Conservation (phyloP, 2,113 vertebrate genomes). For the Telmatochromis brichardi region DNA sequence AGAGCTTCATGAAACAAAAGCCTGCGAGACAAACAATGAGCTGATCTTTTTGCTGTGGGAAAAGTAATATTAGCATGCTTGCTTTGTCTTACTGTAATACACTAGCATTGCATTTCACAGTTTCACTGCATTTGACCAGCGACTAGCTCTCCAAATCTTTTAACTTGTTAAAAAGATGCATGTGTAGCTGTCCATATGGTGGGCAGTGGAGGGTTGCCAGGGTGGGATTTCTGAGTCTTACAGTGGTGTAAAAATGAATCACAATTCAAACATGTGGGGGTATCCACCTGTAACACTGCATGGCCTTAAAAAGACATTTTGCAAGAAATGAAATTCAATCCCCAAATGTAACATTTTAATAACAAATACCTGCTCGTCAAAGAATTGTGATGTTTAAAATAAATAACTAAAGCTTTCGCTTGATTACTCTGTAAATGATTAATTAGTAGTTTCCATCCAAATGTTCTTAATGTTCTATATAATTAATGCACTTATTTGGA, state of each 20-base stretch:
- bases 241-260: not conserved
- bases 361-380: not conserved
- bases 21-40: not conserved
- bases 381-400: not conserved
- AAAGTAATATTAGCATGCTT: not conserved
- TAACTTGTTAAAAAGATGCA: not conserved
- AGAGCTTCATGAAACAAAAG: not conserved
- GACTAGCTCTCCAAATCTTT: not conserved
- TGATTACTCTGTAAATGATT: not conserved
- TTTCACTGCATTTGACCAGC: not conserved
- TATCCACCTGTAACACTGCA: not conserved
- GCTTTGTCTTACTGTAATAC: not conserved
- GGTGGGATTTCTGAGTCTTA: not conserved
- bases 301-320: not conserved
- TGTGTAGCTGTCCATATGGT: not conserved
- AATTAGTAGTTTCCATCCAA: not conserved
- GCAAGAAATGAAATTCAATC: not conserved
- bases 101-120: not conserved
- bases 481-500: not conserved
- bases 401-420: not conserved
- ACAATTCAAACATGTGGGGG: not conserved
- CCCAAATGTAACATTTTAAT: not conserved
- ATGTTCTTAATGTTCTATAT: not conserved
- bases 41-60: not conserved
- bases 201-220: not conserved